phyloP scores from a whole-genome alignment of 2,888 invertebrate species.

The Chloroclysta siterata region DNA sequence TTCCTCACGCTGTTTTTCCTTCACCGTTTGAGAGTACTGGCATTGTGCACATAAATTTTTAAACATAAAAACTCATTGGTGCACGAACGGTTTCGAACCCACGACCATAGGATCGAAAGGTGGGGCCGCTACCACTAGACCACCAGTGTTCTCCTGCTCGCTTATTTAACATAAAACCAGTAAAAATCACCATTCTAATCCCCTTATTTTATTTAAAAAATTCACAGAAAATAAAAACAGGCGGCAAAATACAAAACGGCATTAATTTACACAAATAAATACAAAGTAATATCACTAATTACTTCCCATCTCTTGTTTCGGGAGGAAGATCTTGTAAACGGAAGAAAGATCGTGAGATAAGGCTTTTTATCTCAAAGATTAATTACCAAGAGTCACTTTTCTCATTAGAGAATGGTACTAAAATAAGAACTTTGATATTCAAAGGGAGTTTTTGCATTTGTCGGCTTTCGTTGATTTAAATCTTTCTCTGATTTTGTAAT shows the following conservation, averaged over 20 bases:
- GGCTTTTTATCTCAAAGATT: slow-evolving; percentile 40
- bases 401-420: slow-evolving; percentile 24
- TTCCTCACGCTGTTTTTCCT: too few species aligned
- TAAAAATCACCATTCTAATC: too few species aligned
- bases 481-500: not conserved
- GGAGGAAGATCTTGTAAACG: slow-evolving; percentile 37
- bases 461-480: slow-evolving; percentile 5
- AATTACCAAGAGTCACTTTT: slow-evolving; percentile 35
- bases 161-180: too few species aligned
- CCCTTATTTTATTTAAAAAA: not conserved
- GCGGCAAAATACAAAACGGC: slow-evolving; percentile 1
- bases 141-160: too few species aligned
- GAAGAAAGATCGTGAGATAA: slow-evolving; percentile 31
- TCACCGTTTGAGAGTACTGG: too few species aligned
- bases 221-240: not conserved
- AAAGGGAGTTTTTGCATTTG: slow-evolving; percentile 20
- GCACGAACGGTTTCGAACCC: too few species aligned
- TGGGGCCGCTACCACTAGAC: too few species aligned
- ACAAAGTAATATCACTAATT: slow-evolving; percentile 38
- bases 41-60: too few species aligned
- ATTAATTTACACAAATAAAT: slow-evolving; percentile 12
- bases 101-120: too few species aligned
- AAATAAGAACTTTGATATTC: slow-evolving; percentile 19
- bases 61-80: too few species aligned
- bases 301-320: slow-evolving; percentile 35